Base-by-base conservation (phyloP, 2,888 invertebrate genomes). In the Byasa hedistus region DNA sequence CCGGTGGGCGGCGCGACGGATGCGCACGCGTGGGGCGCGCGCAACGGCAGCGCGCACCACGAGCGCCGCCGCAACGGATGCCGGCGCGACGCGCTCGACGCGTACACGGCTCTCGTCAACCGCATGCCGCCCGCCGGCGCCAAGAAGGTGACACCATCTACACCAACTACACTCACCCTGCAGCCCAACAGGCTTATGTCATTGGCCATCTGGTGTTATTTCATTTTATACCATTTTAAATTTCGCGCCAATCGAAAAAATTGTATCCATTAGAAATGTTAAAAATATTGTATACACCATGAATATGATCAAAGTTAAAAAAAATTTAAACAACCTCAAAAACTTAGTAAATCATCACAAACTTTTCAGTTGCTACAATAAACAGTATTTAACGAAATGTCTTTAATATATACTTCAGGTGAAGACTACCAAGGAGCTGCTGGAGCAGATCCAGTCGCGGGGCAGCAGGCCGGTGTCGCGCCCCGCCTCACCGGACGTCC, bases 401-500 rank as follows among this genome's bases (percentile, higher is more conserved):
- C 44, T 44, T 48, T 8, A 8, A 4, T 4, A 23, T 32, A 0
- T 27, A 4, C 24, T 77, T 0, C 80, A 91, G 91, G 90, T 91
- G 69, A 91, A 90, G 69, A 91, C 91, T 59, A 97, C 97, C 0
- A 95, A 96, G 79, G 96, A 97, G 83, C 87, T 97, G 65, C 89
- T 97, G 68, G 96, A 95, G 64, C 95, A 96, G 83, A 92, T 97
- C 74, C 95, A 95, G 85, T 93, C 93, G 51, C 93, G 93, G 72
- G 91, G 93, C 82, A 81, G 80, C 68, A 69, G 69, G 71, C 76
- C 70, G 71, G 69, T 57, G 65, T 77, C 79, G 52, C 58, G 66
- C 22, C 66, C 69, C 39, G 76, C 76, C 76, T 83, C 83, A 59
- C 87, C 89, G 1, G 91, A 90, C 71, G 90, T 90, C 72, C 81